A percentile compares a stretch with the other conserved stretches of the same genome.
These are phyloP conservation scores for Orius insidiosus DNA, from an alignment of 1,140 invertebrate genomes.

Conservation along the genomic window DNA sequence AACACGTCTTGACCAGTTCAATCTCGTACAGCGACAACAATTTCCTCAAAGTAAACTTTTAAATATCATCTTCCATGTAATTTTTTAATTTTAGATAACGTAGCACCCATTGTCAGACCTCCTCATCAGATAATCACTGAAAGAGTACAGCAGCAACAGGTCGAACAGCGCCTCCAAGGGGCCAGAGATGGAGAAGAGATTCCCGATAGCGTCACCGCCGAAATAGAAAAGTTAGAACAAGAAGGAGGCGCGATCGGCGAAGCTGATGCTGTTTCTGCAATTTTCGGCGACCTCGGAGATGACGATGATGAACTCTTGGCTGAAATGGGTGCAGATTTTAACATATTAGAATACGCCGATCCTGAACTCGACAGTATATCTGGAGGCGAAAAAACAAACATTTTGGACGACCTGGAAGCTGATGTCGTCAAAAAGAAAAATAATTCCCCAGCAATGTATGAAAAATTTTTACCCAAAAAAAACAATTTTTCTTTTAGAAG, in stretches of 20 bases:
- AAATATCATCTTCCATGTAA: not conserved
- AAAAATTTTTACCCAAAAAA: not conserved
- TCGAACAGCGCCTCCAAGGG: constrained; percentile 17
- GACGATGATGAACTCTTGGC: constrained; percentile 67
- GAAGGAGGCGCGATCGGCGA: constrained; percentile 42
- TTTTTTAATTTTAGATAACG: not conserved
- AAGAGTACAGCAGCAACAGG: constrained; percentile 16
- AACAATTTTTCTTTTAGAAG: not conserved
- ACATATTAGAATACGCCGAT: constrained; percentile 89
- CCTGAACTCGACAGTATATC: constrained; percentile 72
- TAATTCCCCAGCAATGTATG: constrained; percentile 15
- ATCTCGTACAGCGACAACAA: constrained; percentile 10
- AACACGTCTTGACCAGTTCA: constrained; percentile 8
- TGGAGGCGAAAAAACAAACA: constrained; percentile 52
- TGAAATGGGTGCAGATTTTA: constrained; percentile 85
- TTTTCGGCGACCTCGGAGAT: constrained; percentile 60
- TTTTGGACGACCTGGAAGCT: constrained; percentile 63
- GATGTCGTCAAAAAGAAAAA: constrained; percentile 36
- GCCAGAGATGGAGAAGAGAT: constrained; percentile 34
- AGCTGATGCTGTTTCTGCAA: constrained; percentile 53
- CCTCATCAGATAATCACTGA: constrained; percentile 14
- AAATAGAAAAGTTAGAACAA: constrained; percentile 63
- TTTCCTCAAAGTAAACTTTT: constrained; percentile 8
- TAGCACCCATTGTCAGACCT: not conserved
- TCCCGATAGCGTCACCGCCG: constrained; percentile 58